phyloP scores from a whole-genome alignment of 2,888 invertebrate genomes.

The Netelia melanura region DNA sequence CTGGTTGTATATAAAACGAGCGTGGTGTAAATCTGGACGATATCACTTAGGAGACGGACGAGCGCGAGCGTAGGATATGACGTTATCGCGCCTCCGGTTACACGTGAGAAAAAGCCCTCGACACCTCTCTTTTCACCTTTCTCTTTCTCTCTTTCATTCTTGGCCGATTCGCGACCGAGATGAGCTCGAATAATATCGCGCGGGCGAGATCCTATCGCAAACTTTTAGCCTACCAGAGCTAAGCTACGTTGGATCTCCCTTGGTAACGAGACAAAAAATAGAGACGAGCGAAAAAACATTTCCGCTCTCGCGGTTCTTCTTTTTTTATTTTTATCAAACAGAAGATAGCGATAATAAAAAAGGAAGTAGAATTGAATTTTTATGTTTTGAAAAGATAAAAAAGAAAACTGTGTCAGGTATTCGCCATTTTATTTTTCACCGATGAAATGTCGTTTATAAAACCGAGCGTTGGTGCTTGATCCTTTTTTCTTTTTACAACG shows the following conservation, averaged over 20 bases:
- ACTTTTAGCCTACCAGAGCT: slow-evolving; percentile 50
- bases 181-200: slow-evolving; percentile 72
- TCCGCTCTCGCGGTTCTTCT: not conserved
- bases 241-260: slow-evolving; percentile 1
- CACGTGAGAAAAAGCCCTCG: slow-evolving; percentile 80
- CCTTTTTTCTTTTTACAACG: no score
- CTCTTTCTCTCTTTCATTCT: slow-evolving; percentile 24
- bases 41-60: slow-evolving; percentile 77
- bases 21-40: slow-evolving; percentile 83
- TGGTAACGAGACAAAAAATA: slow-evolving; percentile 25
- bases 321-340: not conserved
- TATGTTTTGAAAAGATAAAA: not conserved
- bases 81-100: slow-evolving; percentile 69
- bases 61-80: slow-evolving; percentile 78
- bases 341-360: not conserved
- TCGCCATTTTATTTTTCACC: not conserved
- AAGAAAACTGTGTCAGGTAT: not conserved
- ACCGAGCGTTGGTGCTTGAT: no score
- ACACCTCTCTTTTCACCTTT: slow-evolving; percentile 75
- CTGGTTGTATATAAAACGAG: slow-evolving; percentile 46
- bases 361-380: no score
- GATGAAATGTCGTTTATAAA: no score
- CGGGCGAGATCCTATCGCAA: slow-evolving; percentile 74
- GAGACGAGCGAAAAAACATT: not conserved
- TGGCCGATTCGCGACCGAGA: slow-evolving; percentile 36